Conservation (phyloP, 1,140 invertebrate species). For the Drosophila rufa region DNA sequence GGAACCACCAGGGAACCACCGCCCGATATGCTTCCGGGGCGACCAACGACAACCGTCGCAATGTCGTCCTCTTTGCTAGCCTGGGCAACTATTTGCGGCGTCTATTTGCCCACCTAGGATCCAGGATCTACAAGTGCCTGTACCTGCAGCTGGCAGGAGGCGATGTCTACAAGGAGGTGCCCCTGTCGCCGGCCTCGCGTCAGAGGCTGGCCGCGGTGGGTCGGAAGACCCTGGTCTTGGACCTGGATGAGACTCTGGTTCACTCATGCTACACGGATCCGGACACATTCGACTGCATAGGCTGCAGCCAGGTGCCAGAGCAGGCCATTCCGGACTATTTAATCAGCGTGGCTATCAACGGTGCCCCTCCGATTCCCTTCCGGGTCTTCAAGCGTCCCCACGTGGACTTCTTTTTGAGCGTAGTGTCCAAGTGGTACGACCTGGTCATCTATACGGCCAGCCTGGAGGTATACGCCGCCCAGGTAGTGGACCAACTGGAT, state of each 20-base stretch:
- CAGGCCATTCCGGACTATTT: conserved; percentile 47
- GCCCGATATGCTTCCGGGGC: not conserved
- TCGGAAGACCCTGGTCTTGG: conserved; percentile 55
- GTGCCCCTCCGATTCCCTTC: conserved; percentile 26
- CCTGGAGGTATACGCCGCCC: conserved; percentile 52
- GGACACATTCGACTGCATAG: conserved; percentile 36
- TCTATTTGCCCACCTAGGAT: conserved; percentile 2
- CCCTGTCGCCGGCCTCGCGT: conserved; percentile 10
- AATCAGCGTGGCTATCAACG: conserved; percentile 20
- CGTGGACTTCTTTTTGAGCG: conserved; percentile 55
- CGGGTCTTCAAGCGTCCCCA: conserved; percentile 62
- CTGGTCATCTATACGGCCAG: conserved; percentile 70
- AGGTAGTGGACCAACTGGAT: conserved; percentile 59
- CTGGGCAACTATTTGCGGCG: conserved; percentile 24
- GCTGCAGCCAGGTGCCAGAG: conserved; percentile 39
- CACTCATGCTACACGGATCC: conserved; percentile 69
- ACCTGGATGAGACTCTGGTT: conserved; percentile 69
- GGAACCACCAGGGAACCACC: not conserved
- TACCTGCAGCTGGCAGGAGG: not conserved
- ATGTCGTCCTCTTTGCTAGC: not conserved
- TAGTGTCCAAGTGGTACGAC: conserved; percentile 65
- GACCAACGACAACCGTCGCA: not conserved
- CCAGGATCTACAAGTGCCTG: conserved; percentile 3
- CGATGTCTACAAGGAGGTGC: conserved; percentile 29
- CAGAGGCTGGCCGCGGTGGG: not conserved